Conservation (phyloP, 2,888 invertebrate species). For the Eupithecia exiguata region DNA sequence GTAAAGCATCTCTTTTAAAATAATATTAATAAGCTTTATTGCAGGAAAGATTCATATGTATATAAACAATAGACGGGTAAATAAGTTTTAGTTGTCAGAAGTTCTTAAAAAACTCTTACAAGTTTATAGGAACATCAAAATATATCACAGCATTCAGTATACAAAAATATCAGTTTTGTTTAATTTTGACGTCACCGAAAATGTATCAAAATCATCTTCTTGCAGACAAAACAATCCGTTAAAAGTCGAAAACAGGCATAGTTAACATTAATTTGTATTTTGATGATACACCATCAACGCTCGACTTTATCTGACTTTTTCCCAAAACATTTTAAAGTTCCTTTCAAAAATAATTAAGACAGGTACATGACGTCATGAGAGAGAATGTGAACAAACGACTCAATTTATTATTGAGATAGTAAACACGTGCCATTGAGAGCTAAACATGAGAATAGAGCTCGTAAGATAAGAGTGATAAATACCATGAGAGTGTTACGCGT, state of each 20-base stretch:
- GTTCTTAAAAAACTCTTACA: no score
- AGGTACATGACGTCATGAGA: slow-evolving; percentile 28
- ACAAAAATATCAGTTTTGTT: no score
- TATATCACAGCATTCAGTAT: no score
- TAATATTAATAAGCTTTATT: no score
- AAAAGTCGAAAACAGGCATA: neutral
- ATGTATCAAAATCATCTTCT: neutral
- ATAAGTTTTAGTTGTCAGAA: no score
- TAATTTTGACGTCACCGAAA: neutral
- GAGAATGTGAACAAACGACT: slow-evolving; percentile 42
- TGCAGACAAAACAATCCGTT: neutral
- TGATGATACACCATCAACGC: neutral
- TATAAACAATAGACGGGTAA: no score
- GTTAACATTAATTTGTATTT: neutral
- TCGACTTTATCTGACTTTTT: neutral
- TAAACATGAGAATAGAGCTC: slow-evolving; percentile 50
- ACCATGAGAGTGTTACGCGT: no score
- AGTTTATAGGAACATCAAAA: no score
- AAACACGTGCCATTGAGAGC: slow-evolving; percentile 46
- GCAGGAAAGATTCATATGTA: no score
- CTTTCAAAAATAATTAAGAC: slow-evolving; percentile 26
- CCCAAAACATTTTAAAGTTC: slow-evolving; percentile 21
- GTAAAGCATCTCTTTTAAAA: no score
- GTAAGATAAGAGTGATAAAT: slow-evolving; percentile 17
- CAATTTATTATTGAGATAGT: slow-evolving; percentile 46